These are phyloP conservation scores for Acomys russatus DNA, from an alignment of 2,797 vertebrate species.

Conservation along the genomic window DNA sequence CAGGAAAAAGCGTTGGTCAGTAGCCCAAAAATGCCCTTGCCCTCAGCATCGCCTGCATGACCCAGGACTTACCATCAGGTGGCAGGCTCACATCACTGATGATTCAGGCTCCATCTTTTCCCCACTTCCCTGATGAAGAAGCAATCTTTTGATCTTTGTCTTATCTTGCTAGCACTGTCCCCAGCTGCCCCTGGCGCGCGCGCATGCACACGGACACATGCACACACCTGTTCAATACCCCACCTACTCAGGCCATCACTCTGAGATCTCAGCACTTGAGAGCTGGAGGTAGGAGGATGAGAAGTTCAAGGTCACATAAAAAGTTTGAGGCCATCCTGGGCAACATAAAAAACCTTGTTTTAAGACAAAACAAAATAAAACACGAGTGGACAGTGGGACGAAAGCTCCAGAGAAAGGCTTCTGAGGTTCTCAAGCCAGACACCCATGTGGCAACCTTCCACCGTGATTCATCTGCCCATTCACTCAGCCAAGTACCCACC, in stretches of 20 bases:
- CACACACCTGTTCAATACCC: background rate
- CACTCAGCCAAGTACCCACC: fast-evolving
- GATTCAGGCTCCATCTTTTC: background rate
- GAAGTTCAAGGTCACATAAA: background rate
- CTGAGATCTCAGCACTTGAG: background rate
- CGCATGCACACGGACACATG: too few species aligned
- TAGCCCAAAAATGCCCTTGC: fast-evolving
- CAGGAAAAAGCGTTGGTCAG: background rate
- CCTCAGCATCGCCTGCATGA: background rate
- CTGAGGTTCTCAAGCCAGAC: background rate
- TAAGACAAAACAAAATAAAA: background rate
- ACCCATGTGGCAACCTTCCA: too few species aligned
- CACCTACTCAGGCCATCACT: background rate
- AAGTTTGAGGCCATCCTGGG: background rate
- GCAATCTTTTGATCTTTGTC: background rate
- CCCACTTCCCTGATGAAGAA: background rate
- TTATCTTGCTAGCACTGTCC: background rate
- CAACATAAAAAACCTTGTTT: background rate
- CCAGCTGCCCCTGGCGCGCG: too few species aligned
- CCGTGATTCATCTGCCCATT: background rate
- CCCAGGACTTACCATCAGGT: background rate
- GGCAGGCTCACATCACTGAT: constrained; percentile 58
- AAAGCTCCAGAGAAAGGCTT: background rate
- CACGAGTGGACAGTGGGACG: too few species aligned
- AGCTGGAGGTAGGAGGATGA: background rate